Evolutionary conservation across 2,888 invertebrate genomes (phyloP).

Genomic region (Blomia tropicalis): DNA sequence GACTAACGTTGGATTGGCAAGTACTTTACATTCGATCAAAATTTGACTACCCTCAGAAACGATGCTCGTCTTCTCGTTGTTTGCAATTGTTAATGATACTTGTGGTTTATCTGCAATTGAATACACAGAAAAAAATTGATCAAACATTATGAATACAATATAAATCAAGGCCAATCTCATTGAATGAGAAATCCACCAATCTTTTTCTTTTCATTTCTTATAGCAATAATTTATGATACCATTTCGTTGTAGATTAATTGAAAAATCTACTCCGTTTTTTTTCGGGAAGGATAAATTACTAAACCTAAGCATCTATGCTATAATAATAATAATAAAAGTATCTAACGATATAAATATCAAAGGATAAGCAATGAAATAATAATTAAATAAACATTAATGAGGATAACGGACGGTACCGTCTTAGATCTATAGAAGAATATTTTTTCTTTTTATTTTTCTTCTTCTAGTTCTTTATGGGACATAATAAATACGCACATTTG

Average conservation of each 20-base stretch:
- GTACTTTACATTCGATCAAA: not conserved
- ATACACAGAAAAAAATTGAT: not conserved
- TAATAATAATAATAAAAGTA: not conserved
- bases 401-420: not conserved
- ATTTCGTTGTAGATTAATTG: not conserved
- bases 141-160: not conserved
- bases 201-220: too few species aligned
- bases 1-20: slow-evolving; percentile 6
- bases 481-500: too few species aligned
- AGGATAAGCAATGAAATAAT: not conserved
- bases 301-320: not conserved
- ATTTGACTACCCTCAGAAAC: not conserved
- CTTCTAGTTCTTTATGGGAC: too few species aligned
- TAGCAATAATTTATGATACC: slow-evolving; percentile 10
- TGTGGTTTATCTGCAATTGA: slow-evolving; percentile 4
- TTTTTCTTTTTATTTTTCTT: too few species aligned
- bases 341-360: not conserved
- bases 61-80: not conserved
- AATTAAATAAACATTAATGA: slow-evolving; percentile 12
- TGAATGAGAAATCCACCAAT: too few species aligned
- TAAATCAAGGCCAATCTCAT: too few species aligned
- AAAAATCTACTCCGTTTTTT: not conserved
- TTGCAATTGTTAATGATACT: not conserved
- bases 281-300: slow-evolving; percentile 12
- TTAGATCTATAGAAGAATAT: too few species aligned